Evolutionary conservation across 2,797 vertebrate species (phyloP).

Genomic region (Loriculus beryllinus): DNA sequence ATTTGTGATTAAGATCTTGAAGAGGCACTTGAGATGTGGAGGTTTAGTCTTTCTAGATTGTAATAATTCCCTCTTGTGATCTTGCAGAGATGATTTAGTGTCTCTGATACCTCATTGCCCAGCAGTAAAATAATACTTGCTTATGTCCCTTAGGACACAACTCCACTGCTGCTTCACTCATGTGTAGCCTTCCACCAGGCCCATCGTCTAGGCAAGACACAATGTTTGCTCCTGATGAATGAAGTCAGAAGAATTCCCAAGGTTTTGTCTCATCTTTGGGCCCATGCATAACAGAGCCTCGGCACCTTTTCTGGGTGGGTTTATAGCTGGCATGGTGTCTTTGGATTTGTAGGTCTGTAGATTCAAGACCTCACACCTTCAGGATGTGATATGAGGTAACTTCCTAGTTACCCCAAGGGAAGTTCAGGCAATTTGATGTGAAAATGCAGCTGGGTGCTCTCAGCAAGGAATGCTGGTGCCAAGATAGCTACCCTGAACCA

Average conservation of each 20-base stretch:
- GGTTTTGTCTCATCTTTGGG: not conserved
- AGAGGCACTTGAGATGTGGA: not conserved
- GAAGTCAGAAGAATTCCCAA: not conserved
- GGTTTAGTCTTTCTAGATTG: not conserved
- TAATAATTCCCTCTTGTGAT: not conserved
- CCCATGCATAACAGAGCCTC: fast-evolving
- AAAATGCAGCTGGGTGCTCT: not conserved
- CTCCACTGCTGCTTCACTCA: not conserved
- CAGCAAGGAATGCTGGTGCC: not conserved
- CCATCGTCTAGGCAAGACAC: not conserved
- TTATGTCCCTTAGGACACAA: not conserved
- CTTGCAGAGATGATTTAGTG: not conserved
- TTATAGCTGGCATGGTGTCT: not conserved
- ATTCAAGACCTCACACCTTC: not conserved
- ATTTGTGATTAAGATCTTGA: not conserved
- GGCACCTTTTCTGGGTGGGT: not conserved
- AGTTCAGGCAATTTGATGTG: not conserved
- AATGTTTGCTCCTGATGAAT: not conserved
- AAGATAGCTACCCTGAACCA: not conserved
- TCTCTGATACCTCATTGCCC: not conserved
- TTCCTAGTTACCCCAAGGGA: not conserved
- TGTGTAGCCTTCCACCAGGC: not conserved
- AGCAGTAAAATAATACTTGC: not conserved
- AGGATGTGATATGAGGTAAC: not conserved
- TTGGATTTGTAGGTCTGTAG: not conserved